Percentiles rank a stretch among this genome's conserved stretches.
Evolutionary conservation across 2,888 invertebrate genomes (phyloP).

Genomic region (Catocala sponsa): DNA sequence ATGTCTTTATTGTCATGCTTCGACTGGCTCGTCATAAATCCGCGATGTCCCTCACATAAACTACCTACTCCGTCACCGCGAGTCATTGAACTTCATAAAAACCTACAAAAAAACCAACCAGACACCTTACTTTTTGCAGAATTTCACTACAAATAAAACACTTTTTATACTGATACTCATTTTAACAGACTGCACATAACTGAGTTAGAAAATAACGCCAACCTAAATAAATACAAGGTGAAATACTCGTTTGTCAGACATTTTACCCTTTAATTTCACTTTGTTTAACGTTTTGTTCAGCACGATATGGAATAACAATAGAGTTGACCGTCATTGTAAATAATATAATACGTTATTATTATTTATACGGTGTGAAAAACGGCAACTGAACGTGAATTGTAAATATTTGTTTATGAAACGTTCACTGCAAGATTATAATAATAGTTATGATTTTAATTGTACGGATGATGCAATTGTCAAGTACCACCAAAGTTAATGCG

Average conservation of each 20-base stretch:
- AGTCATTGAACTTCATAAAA: conserved; percentile 50
- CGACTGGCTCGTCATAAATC: conserved; percentile 55
- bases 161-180: conserved; percentile 9
- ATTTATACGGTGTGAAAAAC: conserved; percentile 22
- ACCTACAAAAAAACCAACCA: background rate
- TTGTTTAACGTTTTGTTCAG: conserved; percentile 21
- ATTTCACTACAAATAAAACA: conserved; percentile 40
- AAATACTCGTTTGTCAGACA: conserved; percentile 1
- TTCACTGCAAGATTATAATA: conserved; percentile 11
- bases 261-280: conserved; percentile 30
- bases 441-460: background rate
- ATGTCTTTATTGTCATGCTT: conserved; percentile 59
- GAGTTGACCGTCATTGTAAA: conserved; percentile 22
- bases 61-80: conserved; percentile 5
- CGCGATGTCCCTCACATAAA: conserved; percentile 41
- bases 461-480: no score
- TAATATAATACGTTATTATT: conserved; percentile 31
- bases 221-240: background rate
- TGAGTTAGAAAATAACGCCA: conserved; percentile 10
- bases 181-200: conserved; percentile 1
- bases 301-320: conserved; percentile 27
- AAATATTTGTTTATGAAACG: conserved; percentile 22
- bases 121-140: conserved; percentile 39
- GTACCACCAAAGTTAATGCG: no score
- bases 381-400: conserved; percentile 7